Conservation (phyloP, 2,113 vertebrate species). For the Brienomyrus longianalis region DNA sequence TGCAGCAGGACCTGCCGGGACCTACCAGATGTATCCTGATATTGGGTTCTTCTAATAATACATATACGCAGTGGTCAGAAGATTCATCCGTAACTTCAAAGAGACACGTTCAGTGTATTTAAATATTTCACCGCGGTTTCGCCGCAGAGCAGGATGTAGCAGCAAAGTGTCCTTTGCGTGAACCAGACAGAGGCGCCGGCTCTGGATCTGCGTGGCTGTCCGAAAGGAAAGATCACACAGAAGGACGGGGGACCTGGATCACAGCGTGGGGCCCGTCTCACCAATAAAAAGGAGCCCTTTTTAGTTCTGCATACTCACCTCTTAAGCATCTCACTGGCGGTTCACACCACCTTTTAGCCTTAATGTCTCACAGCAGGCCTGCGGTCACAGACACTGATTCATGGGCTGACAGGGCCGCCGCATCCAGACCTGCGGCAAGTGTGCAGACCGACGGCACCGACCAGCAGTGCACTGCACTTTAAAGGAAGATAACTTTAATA, state of each 20-base stretch:
- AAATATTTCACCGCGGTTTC: background rate
- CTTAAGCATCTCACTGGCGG: slow-evolving; percentile 62
- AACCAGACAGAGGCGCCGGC: background rate
- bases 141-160: background rate
- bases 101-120: background rate
- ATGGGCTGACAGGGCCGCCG: slow-evolving; percentile 56
- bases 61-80: background rate
- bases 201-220: background rate
- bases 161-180: background rate
- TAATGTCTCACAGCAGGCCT: slow-evolving; percentile 64
- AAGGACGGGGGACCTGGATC: slow-evolving; percentile 23
- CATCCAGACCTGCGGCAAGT: slow-evolving; percentile 49
- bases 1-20: background rate
- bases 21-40: background rate
- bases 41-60: background rate
- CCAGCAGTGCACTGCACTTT: background rate
- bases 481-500: background rate
- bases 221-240: background rate
- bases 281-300: slow-evolving; percentile 52
- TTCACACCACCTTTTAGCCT: slow-evolving; percentile 60
- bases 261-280: slow-evolving; percentile 48
- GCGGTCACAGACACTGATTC: slow-evolving; percentile 56
- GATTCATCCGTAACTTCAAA: background rate
- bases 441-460: slow-evolving; percentile 37
- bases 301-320: slow-evolving; percentile 58